A percentile compares a stretch with the other conserved stretches of the same genome.
Evolutionary conservation across 2,797 vertebrate genomes (phyloP).

Genomic region (Microcaecilia unicolor): DNA sequence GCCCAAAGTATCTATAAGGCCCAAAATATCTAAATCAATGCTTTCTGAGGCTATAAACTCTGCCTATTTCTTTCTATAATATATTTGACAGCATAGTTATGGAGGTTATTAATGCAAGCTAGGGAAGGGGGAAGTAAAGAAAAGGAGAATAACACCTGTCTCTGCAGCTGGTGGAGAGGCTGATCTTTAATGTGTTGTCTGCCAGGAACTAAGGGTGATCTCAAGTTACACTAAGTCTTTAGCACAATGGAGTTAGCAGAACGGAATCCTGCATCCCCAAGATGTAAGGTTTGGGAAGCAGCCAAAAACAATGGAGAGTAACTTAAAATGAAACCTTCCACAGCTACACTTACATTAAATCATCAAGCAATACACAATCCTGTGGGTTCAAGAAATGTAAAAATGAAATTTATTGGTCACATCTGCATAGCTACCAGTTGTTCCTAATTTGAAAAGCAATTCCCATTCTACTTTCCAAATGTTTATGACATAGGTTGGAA

Average conservation of each 20-base stretch:
- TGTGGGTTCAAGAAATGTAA: conserved; percentile 34
- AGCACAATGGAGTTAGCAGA: conserved; percentile 42
- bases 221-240: conserved; percentile 47
- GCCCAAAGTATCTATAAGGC: too few species aligned
- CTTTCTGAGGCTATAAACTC: conserved; percentile 3
- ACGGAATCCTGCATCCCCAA: conserved; percentile 53
- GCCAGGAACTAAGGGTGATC: conserved; percentile 34
- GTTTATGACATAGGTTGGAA: conserved; percentile 19
- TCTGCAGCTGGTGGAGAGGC: conserved; percentile 51
- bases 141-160: conserved; percentile 52
- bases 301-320: conserved; percentile 55
- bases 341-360: conserved; percentile 46
- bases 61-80: conserved; percentile 8
- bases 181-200: conserved; percentile 48
- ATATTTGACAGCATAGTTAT: conserved; percentile 7
- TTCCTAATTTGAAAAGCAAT: conserved; percentile 35
- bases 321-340: conserved; percentile 47
- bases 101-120: conserved; percentile 27
- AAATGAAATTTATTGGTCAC: conserved; percentile 30
- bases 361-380: conserved; percentile 19
- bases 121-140: conserved; percentile 20
- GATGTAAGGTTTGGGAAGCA: conserved; percentile 54
- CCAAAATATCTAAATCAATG: too few species aligned
- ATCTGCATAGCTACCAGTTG: conserved; percentile 37
- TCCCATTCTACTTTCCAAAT: conserved; percentile 27